A percentile compares a stretch with the other conserved stretches of the same genome.
These are phyloP conservation scores for Podargus strigoides DNA, from an alignment of 2,797 vertebrate species.

Conservation along the genomic window DNA sequence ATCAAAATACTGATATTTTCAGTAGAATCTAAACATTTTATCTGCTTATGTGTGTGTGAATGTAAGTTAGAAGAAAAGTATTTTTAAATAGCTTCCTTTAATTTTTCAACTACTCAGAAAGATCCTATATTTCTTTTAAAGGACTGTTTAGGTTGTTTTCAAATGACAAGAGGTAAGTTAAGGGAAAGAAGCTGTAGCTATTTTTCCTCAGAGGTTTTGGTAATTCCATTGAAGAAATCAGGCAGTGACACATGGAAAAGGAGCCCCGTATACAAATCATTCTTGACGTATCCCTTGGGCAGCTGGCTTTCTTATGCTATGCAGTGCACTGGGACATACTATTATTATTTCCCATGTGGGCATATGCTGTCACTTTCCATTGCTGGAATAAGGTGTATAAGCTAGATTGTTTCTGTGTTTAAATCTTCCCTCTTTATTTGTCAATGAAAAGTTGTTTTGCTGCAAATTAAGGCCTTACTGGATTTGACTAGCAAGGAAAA, in stretches of 20 bases:
- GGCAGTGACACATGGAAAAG: conserved; percentile 27
- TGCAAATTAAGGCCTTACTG: conserved; percentile 54
- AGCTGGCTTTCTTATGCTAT: conserved; percentile 41
- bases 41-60: not conserved
- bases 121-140: not conserved
- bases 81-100: not conserved
- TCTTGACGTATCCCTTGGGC: conserved; percentile 68
- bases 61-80: not conserved
- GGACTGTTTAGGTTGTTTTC: not conserved
- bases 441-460: conserved; percentile 60
- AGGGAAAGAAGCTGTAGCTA: not conserved
- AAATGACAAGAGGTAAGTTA: not conserved
- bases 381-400: conserved; percentile 54
- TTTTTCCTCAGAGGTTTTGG: not conserved
- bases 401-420: conserved; percentile 31
- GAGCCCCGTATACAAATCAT: conserved; percentile 44
- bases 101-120: not conserved
- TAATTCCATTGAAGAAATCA: conserved; percentile 44
- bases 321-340: conserved; percentile 10
- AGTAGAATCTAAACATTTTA: not conserved
- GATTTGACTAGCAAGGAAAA: conserved; percentile 42
- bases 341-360: conserved; percentile 65
- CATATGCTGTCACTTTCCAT: conserved; percentile 68
- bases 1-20: not conserved
- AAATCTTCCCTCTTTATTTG: conserved; percentile 39